Evolutionary conservation across 1,140 invertebrate genomes (phyloP), one percentile per base, ranked within the genome.

Genomic region (Drosophila ogumai): DNA sequence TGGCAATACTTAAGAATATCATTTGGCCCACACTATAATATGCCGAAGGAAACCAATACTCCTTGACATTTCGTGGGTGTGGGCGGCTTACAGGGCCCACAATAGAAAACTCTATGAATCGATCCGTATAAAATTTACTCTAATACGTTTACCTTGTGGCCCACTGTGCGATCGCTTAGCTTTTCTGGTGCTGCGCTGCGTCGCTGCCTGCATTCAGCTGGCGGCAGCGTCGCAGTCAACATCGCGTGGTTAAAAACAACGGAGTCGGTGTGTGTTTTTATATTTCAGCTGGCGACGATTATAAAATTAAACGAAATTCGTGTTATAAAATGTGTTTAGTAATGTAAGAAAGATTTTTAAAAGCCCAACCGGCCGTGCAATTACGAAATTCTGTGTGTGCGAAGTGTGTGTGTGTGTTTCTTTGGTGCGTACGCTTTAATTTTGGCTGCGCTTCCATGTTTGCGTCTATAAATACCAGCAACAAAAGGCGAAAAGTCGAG

Each of bases 381-480:
- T 84, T 87, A 87, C 84, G 84, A 87, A 87, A 87, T 77, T 65
- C 68, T 52, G 57, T 71, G 59, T 72, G 41, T 34, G 65, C 74
- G 52, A 61, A 61, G 54, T 75, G 44, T 72, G 64, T 79, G 49
- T 75, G 65, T 65, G 31, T 28, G 40, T 69, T 40, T 46, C 44
- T 56, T 43, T 52, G 28, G 15, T 75, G 46, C 54, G 72, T 67
- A 56, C 61, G 52, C 25, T 55, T 76, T 76, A 58, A 68, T 61
- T 68, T 76, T 59, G 67, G 67, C 68, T 71, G 50, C 65, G 68
- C 47, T 64, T 84, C 81, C 81, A 84, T 84, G 81, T 79, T 64
- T 68, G 79, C 61, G 64, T 66, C 82, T 87, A 87, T 69, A 87
- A 87, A 87, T 87, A 87, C 46, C 61, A 65, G 47, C 79, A 55